Percentiles rank a stretch among this genome's conserved stretches.
Evolutionary conservation across 2,113 vertebrate genomes (phyloP).

Genomic region (Chamaea fasciata): DNA sequence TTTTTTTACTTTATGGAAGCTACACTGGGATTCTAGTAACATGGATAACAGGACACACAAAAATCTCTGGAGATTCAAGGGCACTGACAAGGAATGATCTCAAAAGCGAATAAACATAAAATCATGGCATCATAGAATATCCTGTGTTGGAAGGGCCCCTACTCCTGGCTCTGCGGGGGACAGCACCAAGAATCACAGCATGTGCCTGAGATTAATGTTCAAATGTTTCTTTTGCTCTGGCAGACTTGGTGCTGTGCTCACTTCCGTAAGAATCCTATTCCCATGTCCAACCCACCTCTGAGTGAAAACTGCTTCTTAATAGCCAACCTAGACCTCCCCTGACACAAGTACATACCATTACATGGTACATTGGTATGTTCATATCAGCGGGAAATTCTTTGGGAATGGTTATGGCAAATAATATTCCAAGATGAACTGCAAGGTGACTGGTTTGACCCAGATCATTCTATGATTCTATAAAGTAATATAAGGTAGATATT

Average conservation of each 20-base stretch:
- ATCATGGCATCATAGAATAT: neutral
- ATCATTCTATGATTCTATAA: neutral
- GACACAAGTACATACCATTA: neutral
- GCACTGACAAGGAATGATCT: neutral
- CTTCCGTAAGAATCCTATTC: neutral
- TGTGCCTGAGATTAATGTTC: neutral
- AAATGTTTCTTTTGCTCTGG: neutral
- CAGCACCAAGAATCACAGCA: neutral
- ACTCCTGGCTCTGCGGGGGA: neutral
- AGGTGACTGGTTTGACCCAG: neutral
- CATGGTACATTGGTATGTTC: neutral
- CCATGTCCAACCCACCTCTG: accelerated
- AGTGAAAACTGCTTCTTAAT: neutral
- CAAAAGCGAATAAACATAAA: neutral
- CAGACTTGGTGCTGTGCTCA: neutral
- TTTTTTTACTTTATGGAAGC: neutral
- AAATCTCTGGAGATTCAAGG: neutral
- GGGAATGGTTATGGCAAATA: neutral
- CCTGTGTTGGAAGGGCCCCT: neutral
- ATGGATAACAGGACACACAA: neutral
- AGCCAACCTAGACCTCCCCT: neutral
- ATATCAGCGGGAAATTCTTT: neutral
- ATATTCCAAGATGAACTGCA: neutral
- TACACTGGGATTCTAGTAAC: neutral
- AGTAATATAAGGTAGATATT: neutral